These are phyloP conservation scores for Plecotus auritus DNA, from an alignment of 2,113 vertebrate genomes.

Conservation along the genomic window DNA sequence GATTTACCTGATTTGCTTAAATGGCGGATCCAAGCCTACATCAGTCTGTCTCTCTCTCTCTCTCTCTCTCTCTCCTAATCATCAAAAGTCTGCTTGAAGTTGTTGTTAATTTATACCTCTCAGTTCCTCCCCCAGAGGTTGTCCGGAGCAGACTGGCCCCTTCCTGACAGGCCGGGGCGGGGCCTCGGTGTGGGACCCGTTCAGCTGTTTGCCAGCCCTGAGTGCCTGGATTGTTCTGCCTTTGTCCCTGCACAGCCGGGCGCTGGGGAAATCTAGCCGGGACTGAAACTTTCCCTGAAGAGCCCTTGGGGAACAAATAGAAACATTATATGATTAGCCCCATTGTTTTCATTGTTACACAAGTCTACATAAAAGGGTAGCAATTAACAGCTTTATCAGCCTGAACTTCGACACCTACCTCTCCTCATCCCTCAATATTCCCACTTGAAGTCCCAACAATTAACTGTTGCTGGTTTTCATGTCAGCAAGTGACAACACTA, in stretches of 20 bases:
- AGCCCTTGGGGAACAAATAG: constrained; percentile 72
- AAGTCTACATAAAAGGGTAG: constrained; percentile 65
- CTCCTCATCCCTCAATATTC: constrained; percentile 52
- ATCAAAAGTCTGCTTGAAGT: background rate
- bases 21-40: background rate
- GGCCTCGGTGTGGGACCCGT: constrained; percentile 5
- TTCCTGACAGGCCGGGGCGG: background rate
- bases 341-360: constrained; percentile 76
- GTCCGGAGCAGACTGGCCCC: background rate
- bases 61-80: background rate
- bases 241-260: constrained; percentile 66
- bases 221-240: constrained; percentile 62
- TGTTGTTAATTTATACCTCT: background rate
- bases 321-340: constrained; percentile 74
- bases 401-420: constrained; percentile 67
- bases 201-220: constrained; percentile 46
- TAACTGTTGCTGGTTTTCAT: constrained; percentile 72
- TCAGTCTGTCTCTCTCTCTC: background rate
- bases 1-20: background rate
- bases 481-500: constrained; percentile 60
- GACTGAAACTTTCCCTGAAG: constrained; percentile 68
- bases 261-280: constrained; percentile 54
- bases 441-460: constrained; percentile 67
- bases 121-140: background rate
- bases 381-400: constrained; percentile 74